Percentiles rank a stretch among this genome's conserved stretches.
Conservation (phyloP, 2,113 vertebrate genomes). For the Ageneiosus marmoratus region DNA sequence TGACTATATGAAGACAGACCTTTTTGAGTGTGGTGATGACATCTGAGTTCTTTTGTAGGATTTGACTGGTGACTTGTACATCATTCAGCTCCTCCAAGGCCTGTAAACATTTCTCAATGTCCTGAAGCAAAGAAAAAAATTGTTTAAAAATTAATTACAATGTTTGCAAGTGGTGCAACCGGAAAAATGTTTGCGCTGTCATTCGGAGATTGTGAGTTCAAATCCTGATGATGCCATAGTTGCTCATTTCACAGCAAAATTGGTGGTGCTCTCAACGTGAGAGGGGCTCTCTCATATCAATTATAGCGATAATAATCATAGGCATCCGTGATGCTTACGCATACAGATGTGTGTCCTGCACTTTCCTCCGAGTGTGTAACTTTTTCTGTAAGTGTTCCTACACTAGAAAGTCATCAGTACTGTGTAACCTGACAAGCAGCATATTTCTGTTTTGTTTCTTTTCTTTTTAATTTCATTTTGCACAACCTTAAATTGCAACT, state of each 20-base stretch:
- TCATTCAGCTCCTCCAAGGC: slow-evolving; percentile 86
- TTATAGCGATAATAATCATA: no score
- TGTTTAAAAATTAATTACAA: neutral
- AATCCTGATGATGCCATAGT: no score
- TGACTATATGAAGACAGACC: slow-evolving; percentile 64
- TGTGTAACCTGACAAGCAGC: neutral
- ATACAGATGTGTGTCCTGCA: no score
- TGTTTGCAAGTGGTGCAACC: no score
- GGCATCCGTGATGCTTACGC: no score
- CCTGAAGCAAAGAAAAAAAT: slow-evolving; percentile 67
- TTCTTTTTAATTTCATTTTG: neutral
- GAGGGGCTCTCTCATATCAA: no score
- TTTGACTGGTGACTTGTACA: slow-evolving; percentile 92
- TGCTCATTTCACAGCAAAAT: no score
- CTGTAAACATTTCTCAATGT: slow-evolving; percentile 89
- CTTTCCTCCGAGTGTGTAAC: no score
- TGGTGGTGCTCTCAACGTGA: no score
- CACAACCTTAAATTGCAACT: neutral
- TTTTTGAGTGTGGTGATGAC: slow-evolving; percentile 95
- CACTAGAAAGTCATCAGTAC: neutral
- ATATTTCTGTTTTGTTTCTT: neutral
- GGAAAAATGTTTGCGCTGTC: no score
- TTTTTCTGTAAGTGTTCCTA: neutral
- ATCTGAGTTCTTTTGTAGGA: slow-evolving; percentile 94
- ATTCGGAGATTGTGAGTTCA: no score